Conservation (phyloP, 1,140 invertebrate genomes). For the Maniola jurtina region DNA sequence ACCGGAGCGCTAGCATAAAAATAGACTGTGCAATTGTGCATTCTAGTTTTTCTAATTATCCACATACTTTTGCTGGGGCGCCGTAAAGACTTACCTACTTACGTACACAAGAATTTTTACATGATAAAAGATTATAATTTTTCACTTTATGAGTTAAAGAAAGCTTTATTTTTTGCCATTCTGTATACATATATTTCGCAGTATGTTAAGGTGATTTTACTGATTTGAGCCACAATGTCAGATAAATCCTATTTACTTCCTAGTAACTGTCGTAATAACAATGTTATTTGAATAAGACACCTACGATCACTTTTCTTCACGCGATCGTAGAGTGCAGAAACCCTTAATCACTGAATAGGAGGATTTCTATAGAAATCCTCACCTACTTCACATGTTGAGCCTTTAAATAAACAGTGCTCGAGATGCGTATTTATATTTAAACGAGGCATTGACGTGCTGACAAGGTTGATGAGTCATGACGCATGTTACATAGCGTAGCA, state of each 20-base stretch:
- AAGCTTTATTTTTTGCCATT: too few species aligned
- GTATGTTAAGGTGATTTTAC: neutral
- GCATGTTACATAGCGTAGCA: conserved; percentile 30
- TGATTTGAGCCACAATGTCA: neutral
- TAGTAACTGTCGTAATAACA: neutral
- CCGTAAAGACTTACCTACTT: too few species aligned
- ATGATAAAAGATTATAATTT: too few species aligned
- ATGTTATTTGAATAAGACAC: neutral
- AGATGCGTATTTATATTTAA: conserved; percentile 56
- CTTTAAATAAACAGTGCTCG: conserved; percentile 52
- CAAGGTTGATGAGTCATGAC: conserved; percentile 66
- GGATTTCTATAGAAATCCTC: conserved; percentile 45
- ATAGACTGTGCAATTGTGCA: neutral
- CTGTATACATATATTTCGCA: too few species aligned
- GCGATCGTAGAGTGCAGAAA: conserved; percentile 28
- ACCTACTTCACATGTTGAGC: conserved; percentile 41
- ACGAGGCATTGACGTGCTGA: conserved; percentile 56
- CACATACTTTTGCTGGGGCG: neutral
- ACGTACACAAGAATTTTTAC: too few species aligned
- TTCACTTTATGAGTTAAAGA: too few species aligned
- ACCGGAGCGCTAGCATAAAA: neutral
- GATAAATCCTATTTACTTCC: neutral
- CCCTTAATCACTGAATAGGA: conserved; percentile 46
- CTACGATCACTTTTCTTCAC: neutral
- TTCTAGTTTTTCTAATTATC: neutral